Evolutionary conservation across 2,113 vertebrate genomes (phyloP).

Genomic region (Anhinga rufa): DNA sequence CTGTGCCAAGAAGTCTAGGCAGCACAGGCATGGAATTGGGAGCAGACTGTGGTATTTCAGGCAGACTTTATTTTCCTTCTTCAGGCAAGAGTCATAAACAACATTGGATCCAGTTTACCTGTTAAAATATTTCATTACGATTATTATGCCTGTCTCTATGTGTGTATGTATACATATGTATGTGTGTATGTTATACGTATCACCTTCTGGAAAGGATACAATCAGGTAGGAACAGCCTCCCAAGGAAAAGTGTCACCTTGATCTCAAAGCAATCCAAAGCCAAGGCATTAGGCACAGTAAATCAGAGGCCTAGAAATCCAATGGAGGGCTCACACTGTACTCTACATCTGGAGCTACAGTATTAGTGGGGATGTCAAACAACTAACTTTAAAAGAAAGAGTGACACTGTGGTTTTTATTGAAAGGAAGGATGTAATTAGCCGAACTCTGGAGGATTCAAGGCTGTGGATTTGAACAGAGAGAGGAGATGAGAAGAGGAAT

Average conservation of each 20-base stretch:
- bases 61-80: neutral
- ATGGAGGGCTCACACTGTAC: neutral
- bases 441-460: neutral
- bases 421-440: neutral
- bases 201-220: neutral
- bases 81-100: neutral
- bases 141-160: neutral
- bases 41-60: neutral
- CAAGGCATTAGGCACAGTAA: neutral
- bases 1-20: neutral
- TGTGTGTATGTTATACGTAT: neutral
- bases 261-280: neutral
- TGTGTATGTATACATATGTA: too few species aligned
- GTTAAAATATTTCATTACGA: neutral
- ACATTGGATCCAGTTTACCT: neutral
- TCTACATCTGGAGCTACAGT: neutral
- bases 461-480: neutral
- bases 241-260: neutral
- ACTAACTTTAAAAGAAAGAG: neutral
- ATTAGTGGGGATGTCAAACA: neutral
- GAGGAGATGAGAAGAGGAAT: neutral
- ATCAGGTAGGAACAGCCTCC: neutral
- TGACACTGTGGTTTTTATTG: neutral
- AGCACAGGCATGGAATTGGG: neutral
- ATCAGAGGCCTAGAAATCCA: neutral